These are phyloP conservation scores for Axinella damicornis DNA, from an alignment of 37 sponge, comb jelly and placozoan genomes.

Conservation along the genomic window DNA sequence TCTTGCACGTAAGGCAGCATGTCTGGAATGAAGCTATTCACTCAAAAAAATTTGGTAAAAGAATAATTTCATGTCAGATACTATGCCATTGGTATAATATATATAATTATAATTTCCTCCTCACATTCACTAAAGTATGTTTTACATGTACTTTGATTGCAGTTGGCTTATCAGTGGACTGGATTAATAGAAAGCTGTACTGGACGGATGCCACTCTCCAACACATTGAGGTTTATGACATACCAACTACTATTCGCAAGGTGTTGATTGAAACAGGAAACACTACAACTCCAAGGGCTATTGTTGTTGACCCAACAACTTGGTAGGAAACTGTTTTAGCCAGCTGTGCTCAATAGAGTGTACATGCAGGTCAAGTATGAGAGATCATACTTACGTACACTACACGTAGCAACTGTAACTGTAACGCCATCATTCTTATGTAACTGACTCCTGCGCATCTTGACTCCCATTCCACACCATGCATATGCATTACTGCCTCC, in stretches of 20 bases:
- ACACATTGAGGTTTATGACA: constrained; percentile 16
- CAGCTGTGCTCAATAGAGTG: not conserved
- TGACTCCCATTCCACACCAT: no score
- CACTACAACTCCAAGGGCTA: constrained; percentile 4
- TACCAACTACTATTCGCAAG: not conserved
- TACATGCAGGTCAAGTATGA: not conserved
- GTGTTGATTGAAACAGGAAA: constrained; percentile 17
- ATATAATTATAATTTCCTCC: no score
- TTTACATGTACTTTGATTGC: no score
- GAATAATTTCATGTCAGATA: no score
- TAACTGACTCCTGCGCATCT: no score
- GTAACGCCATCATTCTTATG: not conserved
- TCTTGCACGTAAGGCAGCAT: no score
- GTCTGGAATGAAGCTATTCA: no score
- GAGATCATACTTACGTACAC: not conserved
- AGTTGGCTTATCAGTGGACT: constrained; percentile 41
- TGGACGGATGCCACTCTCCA: constrained; percentile 16
- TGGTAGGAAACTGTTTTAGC: constrained; percentile 7
- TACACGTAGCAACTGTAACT: not conserved
- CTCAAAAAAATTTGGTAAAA: no score
- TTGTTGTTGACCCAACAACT: constrained; percentile 41
- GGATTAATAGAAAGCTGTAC: constrained; percentile 33
- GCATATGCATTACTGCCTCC: no score
- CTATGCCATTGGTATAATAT: no score
- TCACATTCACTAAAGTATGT: no score